Base-by-base conservation (phyloP, 2,888 invertebrate genomes). In the Polydesmus complanatus region DNA sequence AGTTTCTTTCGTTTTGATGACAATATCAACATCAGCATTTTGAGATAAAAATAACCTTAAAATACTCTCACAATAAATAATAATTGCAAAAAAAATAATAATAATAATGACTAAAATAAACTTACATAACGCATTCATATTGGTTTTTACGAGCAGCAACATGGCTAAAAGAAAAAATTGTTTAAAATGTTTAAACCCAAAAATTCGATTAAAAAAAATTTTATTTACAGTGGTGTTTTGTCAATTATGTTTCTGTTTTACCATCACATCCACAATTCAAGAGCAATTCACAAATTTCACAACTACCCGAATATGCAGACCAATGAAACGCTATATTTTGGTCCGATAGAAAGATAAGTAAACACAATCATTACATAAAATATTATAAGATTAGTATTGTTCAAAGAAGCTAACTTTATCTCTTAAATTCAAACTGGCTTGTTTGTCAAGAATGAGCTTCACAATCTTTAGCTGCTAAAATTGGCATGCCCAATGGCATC, bases 401-500 rank as follows among this genome's bases (percentile, higher is more conserved):
- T 62, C 11, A 8, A 27, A 19, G 27, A 55, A 8, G 18, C 72
- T 68, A 64, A 74, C 74, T 65, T 72, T 80, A 75, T 94, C 94
- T 62, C 83, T 79, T 27, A 86, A 78, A 66, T 82, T 78, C 0
- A 87, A 82, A 75, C 89, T 85, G 22, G 90, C 90, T 57, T 87
- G 88, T 65, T 81, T 80, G 54, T 80, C 78, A 11, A 89, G 70
- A 19, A 86, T 73, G 70, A 80, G 80, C 78, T 77, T 80, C 54
- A 85, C 88, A 27, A 88, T 82, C 37, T 81, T 79, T 0, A 79
- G 73, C 70, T 88, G 85, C 56, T 82, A 80, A 74, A 90, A 83
- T 75, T 94, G 93, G 1, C 90, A 87, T 25, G 91, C 92, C 90
- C 93, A 92, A 26, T 60, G 94, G 85, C 1, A 91, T 93, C 93